Base-by-base conservation (phyloP, 2,113 vertebrate species). In the Pleuronectes platessa region DNA sequence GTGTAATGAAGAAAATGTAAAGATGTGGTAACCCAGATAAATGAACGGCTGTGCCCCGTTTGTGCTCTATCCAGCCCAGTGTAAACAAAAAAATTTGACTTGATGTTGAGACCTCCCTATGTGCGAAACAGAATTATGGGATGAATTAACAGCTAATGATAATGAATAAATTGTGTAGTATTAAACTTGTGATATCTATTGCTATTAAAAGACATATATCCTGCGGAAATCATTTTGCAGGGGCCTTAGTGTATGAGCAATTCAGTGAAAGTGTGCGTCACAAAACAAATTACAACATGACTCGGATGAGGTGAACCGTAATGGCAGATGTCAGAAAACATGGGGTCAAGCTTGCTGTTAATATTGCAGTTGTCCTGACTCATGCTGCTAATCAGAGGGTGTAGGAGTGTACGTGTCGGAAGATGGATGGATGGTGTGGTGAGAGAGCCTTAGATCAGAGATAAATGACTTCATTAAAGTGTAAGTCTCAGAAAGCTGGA, bases 391-490 rank as follows among this genome's bases (percentile, higher is more conserved):
- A 65, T 83, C 61, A 79, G 58, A 79, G 63, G 65, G 77, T 53
- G 68, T 66, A 42, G 59, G 27, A 49, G 21, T 55, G 15, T 23
- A 58, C 66, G 65, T 72, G 68, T 77, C 83, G 47, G 61, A 62
- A 21, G 15, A 42, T 82, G 76, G 37, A 65, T 84, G 55, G 54
- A 78, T 71, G 69, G 69, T 8, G 45, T 61, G 85, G 91, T 86
- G 82, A 76, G 53, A 88, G 72, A 79, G 87, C 78, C 84, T 85
- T 83, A 91, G 90, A 95, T 95, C 85, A 84, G 88, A 94, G 92
- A 94, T 94, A 93, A 94, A 94, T 94, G 74, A 92, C 90, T 93
- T 94, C 92, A 94, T 94, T 94, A 94, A 92, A 92, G 85, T 81
- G 82, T 78, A 92, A 91, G 85, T 81, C 83, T 79, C 92, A 83